Percentiles rank a stretch among this genome's conserved stretches.
Evolutionary conservation across 2,888 invertebrate species (phyloP).

Genomic region (Andrena flavipes): DNA sequence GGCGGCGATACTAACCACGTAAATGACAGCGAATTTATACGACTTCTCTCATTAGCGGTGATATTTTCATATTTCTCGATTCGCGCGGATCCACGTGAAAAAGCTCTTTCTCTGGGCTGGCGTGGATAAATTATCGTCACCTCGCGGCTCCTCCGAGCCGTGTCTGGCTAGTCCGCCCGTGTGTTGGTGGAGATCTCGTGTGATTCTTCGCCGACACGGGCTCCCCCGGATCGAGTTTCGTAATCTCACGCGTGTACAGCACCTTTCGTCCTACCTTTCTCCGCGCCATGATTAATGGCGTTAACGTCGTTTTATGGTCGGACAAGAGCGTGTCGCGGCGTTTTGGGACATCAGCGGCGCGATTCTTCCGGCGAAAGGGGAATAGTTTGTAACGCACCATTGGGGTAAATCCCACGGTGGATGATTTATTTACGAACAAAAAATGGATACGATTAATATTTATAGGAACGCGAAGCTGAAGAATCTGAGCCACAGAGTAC

Average conservation of each 20-base stretch:
- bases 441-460: background rate
- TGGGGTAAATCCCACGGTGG: background rate
- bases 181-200: slow-evolving; percentile 56
- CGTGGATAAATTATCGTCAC: slow-evolving; percentile 69
- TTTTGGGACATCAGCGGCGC: slow-evolving; percentile 55
- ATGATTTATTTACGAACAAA: slow-evolving; percentile 35
- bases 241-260: slow-evolving; percentile 71
- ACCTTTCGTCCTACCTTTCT: slow-evolving; percentile 68
- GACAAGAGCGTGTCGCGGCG: slow-evolving; percentile 57
- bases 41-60: slow-evolving; percentile 51
- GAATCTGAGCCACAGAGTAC: background rate
- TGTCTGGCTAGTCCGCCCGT: slow-evolving; percentile 24
- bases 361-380: slow-evolving; percentile 39
- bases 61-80: slow-evolving; percentile 67
- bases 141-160: slow-evolving; percentile 36
- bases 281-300: slow-evolving; percentile 64
- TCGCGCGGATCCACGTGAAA: slow-evolving; percentile 54
- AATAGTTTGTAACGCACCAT: slow-evolving; percentile 21
- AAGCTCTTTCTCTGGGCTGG: slow-evolving; percentile 48
- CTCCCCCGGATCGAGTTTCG: slow-evolving; percentile 66
- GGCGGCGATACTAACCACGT: background rate
- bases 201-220: slow-evolving; percentile 63
- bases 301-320: slow-evolving; percentile 50
- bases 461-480: background rate
- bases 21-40: slow-evolving; percentile 50